Conservation (phyloP, 2,888 invertebrate genomes). For the Anagyrus pseudococci region DNA sequence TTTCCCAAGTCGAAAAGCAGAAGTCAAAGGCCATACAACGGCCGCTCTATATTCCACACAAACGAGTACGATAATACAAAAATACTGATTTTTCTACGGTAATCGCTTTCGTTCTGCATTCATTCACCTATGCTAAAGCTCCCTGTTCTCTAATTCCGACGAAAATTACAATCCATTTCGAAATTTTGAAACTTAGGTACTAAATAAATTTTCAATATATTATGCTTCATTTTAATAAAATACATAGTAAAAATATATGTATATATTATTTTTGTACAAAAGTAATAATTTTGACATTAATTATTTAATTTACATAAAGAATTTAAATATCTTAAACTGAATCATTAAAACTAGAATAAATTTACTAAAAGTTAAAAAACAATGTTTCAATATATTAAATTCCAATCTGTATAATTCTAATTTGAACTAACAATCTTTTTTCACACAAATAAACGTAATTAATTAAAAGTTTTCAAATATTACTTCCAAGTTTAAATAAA, state of each 20-base stretch:
- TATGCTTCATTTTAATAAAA: conserved; percentile 24
- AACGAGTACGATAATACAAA: conserved; percentile 51
- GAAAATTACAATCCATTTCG: conserved; percentile 40
- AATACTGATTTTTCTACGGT: conserved; percentile 56
- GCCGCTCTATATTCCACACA: conserved; percentile 34
- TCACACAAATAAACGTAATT: conserved; percentile 28
- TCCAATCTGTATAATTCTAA: conserved; percentile 30
- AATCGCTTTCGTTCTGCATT: conserved; percentile 42
- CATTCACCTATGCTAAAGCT: conserved; percentile 35
- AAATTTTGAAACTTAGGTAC: conserved; percentile 39
- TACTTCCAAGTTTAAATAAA: conserved; percentile 9
- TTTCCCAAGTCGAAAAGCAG: conserved; percentile 33
- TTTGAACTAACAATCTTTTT: conserved; percentile 34
- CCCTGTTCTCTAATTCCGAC: conserved; percentile 44
- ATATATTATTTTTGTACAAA: conserved; percentile 22
- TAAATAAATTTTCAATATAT: conserved; percentile 30
- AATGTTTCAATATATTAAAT: conserved; percentile 35
- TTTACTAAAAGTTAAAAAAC: conserved; percentile 20
- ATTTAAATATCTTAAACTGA: conserved; percentile 26
- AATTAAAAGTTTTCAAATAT: conserved; percentile 5
- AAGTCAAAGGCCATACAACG: conserved; percentile 34
- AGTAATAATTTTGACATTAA: conserved; percentile 27
- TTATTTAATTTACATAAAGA: conserved; percentile 31
- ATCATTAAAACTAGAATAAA: conserved; percentile 27
- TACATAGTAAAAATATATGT: conserved; percentile 31